Evolutionary conservation across 2,888 invertebrate genomes (phyloP), one percentile per base, ranked within the genome.

Genomic region (Noctua fimbriata): DNA sequence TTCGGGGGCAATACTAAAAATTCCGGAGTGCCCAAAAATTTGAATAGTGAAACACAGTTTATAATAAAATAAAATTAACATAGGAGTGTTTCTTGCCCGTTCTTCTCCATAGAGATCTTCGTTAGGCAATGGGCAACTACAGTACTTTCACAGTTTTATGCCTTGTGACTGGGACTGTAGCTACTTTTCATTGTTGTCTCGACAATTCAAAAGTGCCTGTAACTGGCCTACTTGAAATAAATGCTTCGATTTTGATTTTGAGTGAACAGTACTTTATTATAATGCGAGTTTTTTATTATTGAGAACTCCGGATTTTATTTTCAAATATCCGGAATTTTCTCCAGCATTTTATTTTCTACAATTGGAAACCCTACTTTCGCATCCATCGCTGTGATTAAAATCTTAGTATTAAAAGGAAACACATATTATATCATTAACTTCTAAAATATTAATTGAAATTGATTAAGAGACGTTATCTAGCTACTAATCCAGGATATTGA

Each of bases 401-500:
- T 58, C 12, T 44, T 6, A 28, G 10, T 41, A 49, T 3, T 28
- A 44, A 5, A 44, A 28, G 21, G n/a, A 49, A 67, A 75, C 36
- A 36, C 36, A 36, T 47, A 41, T 58, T n/a, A 60, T 41, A 47
- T 60, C 32, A 71, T 63, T 18, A 47, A 41, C 21, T 63, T 65
- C 18, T 69, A n/a, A 60, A 73, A 52, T 36, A 66, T 75, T 70
- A 41, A 74, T 78, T 82, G 69, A 82, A 82, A 82, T 73, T 73
- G 76, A 83, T 80, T 79, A 83, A 66, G 24, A 73, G 69, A 74
- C 63, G 24, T 41, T 71, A 79, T 86, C 86, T 44, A 36, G 66
- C n/a, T n/a, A 81, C 24, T 89, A 90, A 90, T 89, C 88, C 85
- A 73, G 69, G 81, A 87, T 87, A 84, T 86, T 80, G 79, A 77